Evolutionary conservation across 1,140 invertebrate genomes (phyloP).

Genomic region (Cyphomyrmex costatus): DNA sequence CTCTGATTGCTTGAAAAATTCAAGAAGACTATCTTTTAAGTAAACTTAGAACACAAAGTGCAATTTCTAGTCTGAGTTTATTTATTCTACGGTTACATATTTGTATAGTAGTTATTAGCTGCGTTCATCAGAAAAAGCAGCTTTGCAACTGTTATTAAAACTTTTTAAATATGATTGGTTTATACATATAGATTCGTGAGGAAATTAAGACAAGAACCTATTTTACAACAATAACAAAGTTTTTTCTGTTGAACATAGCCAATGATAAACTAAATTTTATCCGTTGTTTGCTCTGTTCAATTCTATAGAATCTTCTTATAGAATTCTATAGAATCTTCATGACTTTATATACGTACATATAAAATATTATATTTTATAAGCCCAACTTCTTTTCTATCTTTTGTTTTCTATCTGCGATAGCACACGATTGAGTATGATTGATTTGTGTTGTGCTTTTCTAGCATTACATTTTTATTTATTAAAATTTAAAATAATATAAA

Average conservation of each 20-base stretch:
- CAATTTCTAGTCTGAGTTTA: neutral
- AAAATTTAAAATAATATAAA: neutral
- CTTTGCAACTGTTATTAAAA: too few species aligned
- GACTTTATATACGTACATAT: neutral
- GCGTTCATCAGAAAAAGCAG: too few species aligned
- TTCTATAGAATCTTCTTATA: too few species aligned
- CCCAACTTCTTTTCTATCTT: neutral
- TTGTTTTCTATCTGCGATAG: neutral
- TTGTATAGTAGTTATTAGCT: neutral
- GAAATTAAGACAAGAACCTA: too few species aligned
- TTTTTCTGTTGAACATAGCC: neutral
- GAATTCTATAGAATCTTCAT: too few species aligned
- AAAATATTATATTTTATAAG: neutral
- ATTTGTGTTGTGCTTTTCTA: neutral
- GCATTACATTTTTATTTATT: neutral
- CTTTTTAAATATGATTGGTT: too few species aligned
- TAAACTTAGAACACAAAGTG: slow-evolving; percentile 39
- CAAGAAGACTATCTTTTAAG: neutral
- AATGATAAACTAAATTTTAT: slow-evolving; percentile 1
- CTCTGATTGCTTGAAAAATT: slow-evolving; percentile 30
- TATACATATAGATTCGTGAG: too few species aligned
- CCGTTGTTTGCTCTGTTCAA: neutral
- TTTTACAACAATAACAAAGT: too few species aligned
- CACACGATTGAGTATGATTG: neutral
- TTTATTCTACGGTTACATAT: neutral